Percentiles rank a stretch among this genome's conserved stretches.
phyloP scores from a whole-genome alignment of 2,113 vertebrate genomes.

The Pygoscelis adeliae region DNA sequence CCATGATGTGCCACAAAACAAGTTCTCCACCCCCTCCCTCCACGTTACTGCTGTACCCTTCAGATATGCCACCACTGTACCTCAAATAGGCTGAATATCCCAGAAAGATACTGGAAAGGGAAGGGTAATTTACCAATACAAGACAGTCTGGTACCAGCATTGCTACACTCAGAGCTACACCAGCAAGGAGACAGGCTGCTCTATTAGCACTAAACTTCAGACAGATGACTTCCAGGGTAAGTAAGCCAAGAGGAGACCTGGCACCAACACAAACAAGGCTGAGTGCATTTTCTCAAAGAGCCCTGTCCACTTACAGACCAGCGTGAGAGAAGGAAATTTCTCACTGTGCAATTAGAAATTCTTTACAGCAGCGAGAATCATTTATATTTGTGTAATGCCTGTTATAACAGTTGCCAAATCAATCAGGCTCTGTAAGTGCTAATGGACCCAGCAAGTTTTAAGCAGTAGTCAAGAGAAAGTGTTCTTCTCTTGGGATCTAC shows the following conservation, averaged over 20 bases:
- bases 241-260: background rate
- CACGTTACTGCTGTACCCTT: background rate
- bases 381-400: background rate
- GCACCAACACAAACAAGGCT: background rate
- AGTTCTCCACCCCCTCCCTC: constrained; percentile 7
- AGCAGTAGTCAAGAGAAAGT: background rate
- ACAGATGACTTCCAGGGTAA: background rate
- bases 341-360: background rate
- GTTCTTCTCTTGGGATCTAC: background rate
- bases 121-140: background rate
- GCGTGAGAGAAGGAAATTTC: background rate
- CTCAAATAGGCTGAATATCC: background rate
- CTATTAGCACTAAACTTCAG: background rate
- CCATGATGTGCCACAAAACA: background rate
- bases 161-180: background rate
- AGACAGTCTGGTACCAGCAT: background rate
- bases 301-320: background rate
- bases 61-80: background rate
- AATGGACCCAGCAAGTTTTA: background rate
- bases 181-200: background rate
- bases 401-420: background rate
- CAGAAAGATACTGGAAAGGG: background rate
- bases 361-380: background rate
- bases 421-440: background rate
- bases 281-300: background rate